Conservation (phyloP, 92 coral and sea anemone species). For the Palythoa heliodiscus region DNA sequence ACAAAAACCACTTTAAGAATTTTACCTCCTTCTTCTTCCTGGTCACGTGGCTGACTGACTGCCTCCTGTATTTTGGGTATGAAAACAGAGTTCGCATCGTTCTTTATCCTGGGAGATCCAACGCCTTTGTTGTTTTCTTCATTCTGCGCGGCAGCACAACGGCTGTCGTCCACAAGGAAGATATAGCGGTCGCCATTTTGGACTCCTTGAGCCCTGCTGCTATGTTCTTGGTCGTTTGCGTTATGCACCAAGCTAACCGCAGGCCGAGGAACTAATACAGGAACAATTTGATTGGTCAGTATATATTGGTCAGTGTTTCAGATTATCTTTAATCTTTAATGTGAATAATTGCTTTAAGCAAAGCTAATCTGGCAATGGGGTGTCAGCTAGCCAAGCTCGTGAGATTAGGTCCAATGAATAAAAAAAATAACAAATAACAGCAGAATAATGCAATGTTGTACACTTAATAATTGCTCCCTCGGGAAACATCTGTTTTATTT, state of each 20-base stretch:
- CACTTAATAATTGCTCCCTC: too few species aligned
- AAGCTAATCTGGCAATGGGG: too few species aligned
- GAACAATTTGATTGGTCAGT: too few species aligned
- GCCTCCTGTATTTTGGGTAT: constrained; percentile 36
- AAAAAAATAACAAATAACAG: too few species aligned
- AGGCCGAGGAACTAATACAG: constrained; percentile 27
- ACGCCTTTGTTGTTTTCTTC: constrained; percentile 45
- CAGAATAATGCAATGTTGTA: too few species aligned
- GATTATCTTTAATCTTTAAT: background rate
- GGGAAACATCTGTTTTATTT: too few species aligned
- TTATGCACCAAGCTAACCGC: constrained; percentile 29
- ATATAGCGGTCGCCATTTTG: constrained; percentile 84
- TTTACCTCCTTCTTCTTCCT: constrained; percentile 60
- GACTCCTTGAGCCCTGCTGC: constrained; percentile 28
- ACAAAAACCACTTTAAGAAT: background rate
- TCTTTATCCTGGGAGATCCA: background rate
- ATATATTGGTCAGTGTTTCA: background rate
- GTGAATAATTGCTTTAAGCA: background rate
- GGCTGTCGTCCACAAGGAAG: constrained; percentile 90
- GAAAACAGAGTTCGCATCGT: background rate
- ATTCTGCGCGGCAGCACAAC: constrained; percentile 51
- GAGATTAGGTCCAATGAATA: too few species aligned
- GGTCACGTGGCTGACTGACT: constrained; percentile 41
- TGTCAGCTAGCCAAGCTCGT: too few species aligned
- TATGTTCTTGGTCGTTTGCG: background rate